Base-by-base conservation (phyloP, 1,140 invertebrate genomes). In the Caenorhabditis latens region DNA sequence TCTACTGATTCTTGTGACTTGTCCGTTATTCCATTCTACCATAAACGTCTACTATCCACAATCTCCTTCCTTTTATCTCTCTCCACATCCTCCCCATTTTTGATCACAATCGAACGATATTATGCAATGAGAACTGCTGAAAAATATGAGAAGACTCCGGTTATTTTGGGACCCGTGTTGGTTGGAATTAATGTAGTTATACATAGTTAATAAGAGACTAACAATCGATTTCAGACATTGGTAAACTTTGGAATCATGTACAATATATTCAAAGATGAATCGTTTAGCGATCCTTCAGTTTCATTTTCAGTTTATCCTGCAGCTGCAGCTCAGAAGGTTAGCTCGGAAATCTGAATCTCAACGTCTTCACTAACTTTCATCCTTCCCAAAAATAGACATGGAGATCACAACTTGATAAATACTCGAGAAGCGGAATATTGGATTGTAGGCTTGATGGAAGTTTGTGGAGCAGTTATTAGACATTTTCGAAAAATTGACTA, bases 381-480 rank as follows among this genome's bases (percentile, higher is more conserved):
- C n/a, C n/a, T n/a, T n/a, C n/a, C n/a, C n/a, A n/a, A n/a, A n/a
- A n/a, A n/a, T n/a, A n/a, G n/a, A n/a, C n/a, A n/a, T n/a, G n/a
- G n/a, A n/a, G n/a, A n/a, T n/a, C n/a, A n/a, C n/a, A n/a, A 63
- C 5, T 63, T n/a, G 32, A 63, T 63, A 16, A 63, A 63, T 63
- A 63, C 3, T 32, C n/a, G n/a, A 63, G 32, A 6, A 9, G 9
- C 58, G n/a, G 13, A 32, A 63, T 6, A 63, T 32, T 63, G 58
- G 24, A 63, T 63, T n/a, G n/a, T n/a, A n/a, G n/a, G n/a, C n/a
- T n/a, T n/a, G n/a, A n/a, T n/a, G n/a, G n/a, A n/a, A n/a, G n/a
- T n/a, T n/a, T n/a, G n/a, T n/a, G n/a, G n/a, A n/a, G n/a, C n/a
- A n/a, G n/a, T n/a, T n/a, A n/a, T n/a, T n/a, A n/a, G n/a, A n/a